Evolutionary conservation across 1,140 invertebrate species (phyloP).

Genomic region (Micrasema minimum): DNA sequence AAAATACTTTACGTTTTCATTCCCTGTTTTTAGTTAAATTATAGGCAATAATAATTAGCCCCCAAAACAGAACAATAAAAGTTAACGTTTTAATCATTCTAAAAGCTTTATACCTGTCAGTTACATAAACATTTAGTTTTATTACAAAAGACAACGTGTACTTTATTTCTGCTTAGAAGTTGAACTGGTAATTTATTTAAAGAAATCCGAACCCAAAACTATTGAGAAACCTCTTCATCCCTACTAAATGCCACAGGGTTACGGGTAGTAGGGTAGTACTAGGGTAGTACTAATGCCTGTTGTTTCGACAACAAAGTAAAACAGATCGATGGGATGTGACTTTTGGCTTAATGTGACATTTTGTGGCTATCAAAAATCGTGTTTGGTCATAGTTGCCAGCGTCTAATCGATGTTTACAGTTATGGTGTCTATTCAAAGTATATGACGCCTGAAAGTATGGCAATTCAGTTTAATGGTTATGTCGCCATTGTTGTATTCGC

Average conservation of each 20-base stretch:
- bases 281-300: constrained; percentile 10
- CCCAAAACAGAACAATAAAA: no score
- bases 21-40: no score
- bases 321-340: constrained; percentile 45
- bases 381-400: background rate
- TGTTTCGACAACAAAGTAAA: constrained; percentile 39
- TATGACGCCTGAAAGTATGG: background rate
- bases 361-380: background rate
- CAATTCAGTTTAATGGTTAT: no score
- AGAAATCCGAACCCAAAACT: constrained; percentile 11
- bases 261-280: no score
- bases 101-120: background rate
- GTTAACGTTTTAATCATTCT: background rate
- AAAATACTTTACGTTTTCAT: no score
- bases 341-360: constrained; percentile 41
- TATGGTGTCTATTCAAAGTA: background rate
- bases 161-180: constrained; percentile 15
- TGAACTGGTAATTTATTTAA: constrained; percentile 31
- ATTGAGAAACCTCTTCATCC: constrained; percentile 7
- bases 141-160: background rate
- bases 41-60: no score
- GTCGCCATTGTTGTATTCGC: no score
- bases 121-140: background rate
- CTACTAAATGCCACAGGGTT: constrained; percentile 34
- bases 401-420: no score